These are phyloP conservation scores for Leucoraja erinaceus DNA, from an alignment of 2,113 vertebrate species.

Conservation along the genomic window DNA sequence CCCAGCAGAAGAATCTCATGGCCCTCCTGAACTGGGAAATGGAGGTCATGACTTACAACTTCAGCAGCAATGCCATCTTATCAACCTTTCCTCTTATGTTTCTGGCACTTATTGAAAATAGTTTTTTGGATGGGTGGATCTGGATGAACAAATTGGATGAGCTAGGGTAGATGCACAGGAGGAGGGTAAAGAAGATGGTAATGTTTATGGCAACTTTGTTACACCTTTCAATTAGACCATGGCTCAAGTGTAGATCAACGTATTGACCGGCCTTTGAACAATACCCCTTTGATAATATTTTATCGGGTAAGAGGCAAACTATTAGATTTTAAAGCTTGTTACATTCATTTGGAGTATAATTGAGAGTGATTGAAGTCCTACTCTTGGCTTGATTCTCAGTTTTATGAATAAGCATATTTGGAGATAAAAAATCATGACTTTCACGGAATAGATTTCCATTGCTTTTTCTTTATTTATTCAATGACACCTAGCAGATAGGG, in stretches of 20 bases:
- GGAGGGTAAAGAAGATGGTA: background rate
- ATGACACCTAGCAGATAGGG: background rate
- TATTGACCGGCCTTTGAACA: too few relatives aligned
- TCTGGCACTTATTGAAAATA: background rate
- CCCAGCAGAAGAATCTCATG: background rate
- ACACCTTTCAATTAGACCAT: too few relatives aligned
- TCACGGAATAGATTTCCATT: background rate
- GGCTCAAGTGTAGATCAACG: too few relatives aligned
- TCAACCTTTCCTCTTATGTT: background rate
- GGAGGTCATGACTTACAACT: background rate
- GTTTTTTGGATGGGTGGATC: background rate
- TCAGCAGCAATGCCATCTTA: background rate
- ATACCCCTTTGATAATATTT: background rate
- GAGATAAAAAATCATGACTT: background rate
- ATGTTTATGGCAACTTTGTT: too few relatives aligned
- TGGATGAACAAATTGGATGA: background rate
- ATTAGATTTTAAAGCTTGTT: background rate
- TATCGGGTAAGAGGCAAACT: background rate
- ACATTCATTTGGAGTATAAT: background rate
- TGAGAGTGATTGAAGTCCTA: background rate
- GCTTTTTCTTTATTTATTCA: background rate
- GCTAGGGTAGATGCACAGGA: background rate
- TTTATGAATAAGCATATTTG: slow-evolving; percentile 4
- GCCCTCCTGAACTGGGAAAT: background rate
- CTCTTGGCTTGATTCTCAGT: background rate